Evolutionary conservation across 2,888 invertebrate genomes (phyloP), one percentile per base, ranked within the genome.

Genomic region (Agriopis marginaria): DNA sequence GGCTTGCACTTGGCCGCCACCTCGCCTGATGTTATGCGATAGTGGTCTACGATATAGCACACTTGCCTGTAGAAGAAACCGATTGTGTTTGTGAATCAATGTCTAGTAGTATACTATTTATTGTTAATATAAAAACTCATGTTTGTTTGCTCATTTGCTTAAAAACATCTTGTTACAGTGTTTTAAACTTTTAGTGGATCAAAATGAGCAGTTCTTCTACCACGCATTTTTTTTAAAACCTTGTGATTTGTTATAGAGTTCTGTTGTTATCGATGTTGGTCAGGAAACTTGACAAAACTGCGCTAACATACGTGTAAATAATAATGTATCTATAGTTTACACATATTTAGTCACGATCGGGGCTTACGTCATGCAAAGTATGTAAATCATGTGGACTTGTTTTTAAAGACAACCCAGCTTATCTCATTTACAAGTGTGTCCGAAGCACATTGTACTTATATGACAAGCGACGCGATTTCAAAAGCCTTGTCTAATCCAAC

Each of bases 361-460:
- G 55, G 77, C 75, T 90, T 87, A 85, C 88, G 86, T 89, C 89
- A 86, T 77, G 65, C 72, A 79, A 80, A 81, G 72, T 68, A 69
- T 71, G 59, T 47, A 69, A 70, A 67, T 69, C 49, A 76, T 82
- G 83, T 84, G 75, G 84, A 85, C 79, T 79, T 83, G 85, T 88
- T 89, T 86, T 84, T 79, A 80, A 84, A 80, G 79, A 75, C 71
- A 79, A 80, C 72, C 71, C 79, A 74, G 77, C 79, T 82, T 86
- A 86, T 87, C 84, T 83, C 79, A 86, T 87, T 87, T 85, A 75
- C 82, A 80, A 83, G 88, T 89, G 86, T 90, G 82, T 86, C 90
- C 82, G 87, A 86, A 82, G 85, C 84, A 82, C 78, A 90, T 89
- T 88, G 87, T 89, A 67, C 82, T 74, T 72, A 71, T 73, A 74